Percentiles rank a stretch among this genome's conserved stretches.
Evolutionary conservation across 1,140 invertebrate species (phyloP).

Genomic region (Heliconius eleuchia): DNA sequence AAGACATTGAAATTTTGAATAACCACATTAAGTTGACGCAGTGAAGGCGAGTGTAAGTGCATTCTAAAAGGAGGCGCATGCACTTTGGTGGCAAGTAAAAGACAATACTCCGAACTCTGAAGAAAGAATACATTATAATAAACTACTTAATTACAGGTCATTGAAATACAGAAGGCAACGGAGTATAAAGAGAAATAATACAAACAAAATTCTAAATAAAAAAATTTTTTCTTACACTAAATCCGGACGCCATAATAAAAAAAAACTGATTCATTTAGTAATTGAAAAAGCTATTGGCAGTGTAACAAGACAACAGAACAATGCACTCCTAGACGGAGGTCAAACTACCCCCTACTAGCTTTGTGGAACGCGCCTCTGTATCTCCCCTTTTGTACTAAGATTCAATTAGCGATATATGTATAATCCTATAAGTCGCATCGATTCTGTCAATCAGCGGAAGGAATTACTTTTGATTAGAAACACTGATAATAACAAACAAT

Average conservation of each 20-base stretch:
- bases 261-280: neutral
- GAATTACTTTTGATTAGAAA: constrained; percentile 2
- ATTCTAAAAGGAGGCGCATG: too few relatives aligned
- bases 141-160: too few relatives aligned
- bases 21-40: too few relatives aligned
- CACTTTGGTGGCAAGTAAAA: too few relatives aligned
- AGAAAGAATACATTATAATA: too few relatives aligned
- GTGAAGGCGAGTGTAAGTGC: too few relatives aligned
- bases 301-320: constrained; percentile 8
- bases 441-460: constrained; percentile 31
- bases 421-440: constrained; percentile 37
- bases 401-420: constrained; percentile 41
- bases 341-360: constrained; percentile 3
- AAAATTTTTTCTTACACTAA: neutral
- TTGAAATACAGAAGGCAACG: too few relatives aligned
- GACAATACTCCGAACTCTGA: too few relatives aligned
- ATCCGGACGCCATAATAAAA: neutral
- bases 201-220: neutral
- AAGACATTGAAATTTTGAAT: too few relatives aligned
- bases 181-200: too few relatives aligned
- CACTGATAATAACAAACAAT: neutral
- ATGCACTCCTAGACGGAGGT: neutral
- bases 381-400: constrained; percentile 36
- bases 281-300: constrained; percentile 5
- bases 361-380: constrained; percentile 17